Base-by-base conservation (phyloP, 1,140 invertebrate genomes). In the Stegodyphus mimosarum region DNA sequence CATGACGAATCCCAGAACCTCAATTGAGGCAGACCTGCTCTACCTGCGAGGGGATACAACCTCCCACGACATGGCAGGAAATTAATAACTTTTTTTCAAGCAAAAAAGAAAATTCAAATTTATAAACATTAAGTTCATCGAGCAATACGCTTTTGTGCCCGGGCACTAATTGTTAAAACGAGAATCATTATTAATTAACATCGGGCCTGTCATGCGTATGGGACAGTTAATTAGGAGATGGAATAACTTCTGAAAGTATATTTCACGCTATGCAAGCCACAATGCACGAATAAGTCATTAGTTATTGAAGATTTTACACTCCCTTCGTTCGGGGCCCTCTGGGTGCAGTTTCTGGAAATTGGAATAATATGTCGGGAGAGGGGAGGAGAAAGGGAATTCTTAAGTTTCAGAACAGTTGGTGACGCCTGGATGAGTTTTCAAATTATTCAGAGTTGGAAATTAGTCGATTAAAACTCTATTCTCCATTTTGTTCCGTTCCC, bases 111-210 rank as follows among this genome's bases (percentile, higher is more conserved):
- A 7, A 9, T n/a, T 17, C 52, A 51, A 72, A 72, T 72, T 72
- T 72, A 72, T 51, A 72, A 72, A 72, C 70, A 72, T 72, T 52
- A 72, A 51, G 52, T 51, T 51, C 7, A 17, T 48, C 70, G 49
- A 33, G 33, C 33, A 33, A 33, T 33, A 33, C 33, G 33, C 33
- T 33, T 33, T 33, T 33, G 33, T 33, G 33, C 33, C 33, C 33
- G 33, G 3, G 33, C 33, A 55, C 72, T 66, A 63, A 76, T 76
- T 78, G 63, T 50, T 17, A 78, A 78, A 78, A 78, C 64, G 33
- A 10, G 66, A 78, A 67, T 67, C 76, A 69, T 78, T 78, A 78
- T 78, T 78, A 78, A 78, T 78, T 78, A 78, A 69, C 63, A 18
- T n/a, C 3, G n/a, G 6, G 5, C 33, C 63, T 69, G 76, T 69